Base-by-base conservation (phyloP, 2,888 invertebrate genomes). In the Syritta pipiens region DNA sequence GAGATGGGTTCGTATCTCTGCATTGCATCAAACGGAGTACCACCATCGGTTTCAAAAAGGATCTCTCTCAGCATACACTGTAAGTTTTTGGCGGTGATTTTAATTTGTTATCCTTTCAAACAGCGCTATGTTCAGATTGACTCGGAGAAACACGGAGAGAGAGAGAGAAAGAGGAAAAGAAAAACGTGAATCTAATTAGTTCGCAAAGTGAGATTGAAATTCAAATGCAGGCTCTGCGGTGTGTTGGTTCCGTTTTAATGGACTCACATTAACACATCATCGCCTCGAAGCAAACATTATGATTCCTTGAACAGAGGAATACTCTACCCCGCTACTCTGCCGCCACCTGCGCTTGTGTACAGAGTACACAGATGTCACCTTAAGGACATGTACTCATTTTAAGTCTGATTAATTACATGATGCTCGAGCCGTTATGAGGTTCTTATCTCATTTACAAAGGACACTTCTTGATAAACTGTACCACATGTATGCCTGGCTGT, bases 1-100 rank as follows among this genome's bases (percentile, higher is more conserved):
- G 96, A 96, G 88, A 96, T 96, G 96, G 96, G 96, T 10, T 94
- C 95, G 79, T 97, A 96, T 89, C 91, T 96, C 84, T 96, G 96
- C 90, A 96, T 96, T 83, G 96, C 96, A 40, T 93, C 94, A 84
- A 97, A 97, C 85, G 94, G 95, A 22, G 93, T 96, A 46, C 96
- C 96, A 37, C 96, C 96, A 49, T 93, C 95, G 59, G 94, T 96
- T 84, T 96, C 95, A 90, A 96, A 96, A 90, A 92, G 96, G 86
- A 95, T 96, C 86, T 93, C 93, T 87, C 93, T 96, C 86, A 95
- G 93, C 90, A 96, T 96, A 83, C 94, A 96, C 88, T 97, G 97
- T 96, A 91, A 94, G 96, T 94, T 90, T 20, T 60, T 42, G 30
- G 32, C n/a, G 24, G 37, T 55, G 37, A 65, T 49, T 65, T 65